Percentiles rank a stretch among this genome's conserved stretches.
Conservation (phyloP, 1,140 invertebrate genomes). For the Drosophila guanche region DNA sequence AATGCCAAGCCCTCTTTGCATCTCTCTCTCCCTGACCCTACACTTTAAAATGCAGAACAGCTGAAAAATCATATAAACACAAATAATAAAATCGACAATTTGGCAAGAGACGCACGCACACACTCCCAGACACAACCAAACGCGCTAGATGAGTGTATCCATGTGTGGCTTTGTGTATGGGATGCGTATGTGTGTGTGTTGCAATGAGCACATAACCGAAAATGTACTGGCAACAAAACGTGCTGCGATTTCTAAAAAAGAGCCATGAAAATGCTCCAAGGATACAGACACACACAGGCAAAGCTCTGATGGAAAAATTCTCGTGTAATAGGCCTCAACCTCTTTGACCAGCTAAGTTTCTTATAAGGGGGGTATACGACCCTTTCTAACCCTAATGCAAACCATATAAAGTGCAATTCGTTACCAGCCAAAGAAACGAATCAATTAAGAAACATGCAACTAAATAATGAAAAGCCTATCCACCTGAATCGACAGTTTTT, state of each 20-base stretch:
- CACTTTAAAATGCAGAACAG: constrained; percentile 82
- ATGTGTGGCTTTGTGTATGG: constrained; percentile 7
- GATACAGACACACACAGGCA: constrained; percentile 54
- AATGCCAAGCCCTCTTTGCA: background rate
- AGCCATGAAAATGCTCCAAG: constrained; percentile 39
- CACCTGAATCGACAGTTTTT: background rate
- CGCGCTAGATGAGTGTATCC: constrained; percentile 14
- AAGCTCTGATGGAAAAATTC: constrained; percentile 7
- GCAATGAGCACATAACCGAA: constrained; percentile 75
- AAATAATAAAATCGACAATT: constrained; percentile 83
- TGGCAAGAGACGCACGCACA: constrained; percentile 75
- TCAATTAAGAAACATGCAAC: constrained; percentile 6
- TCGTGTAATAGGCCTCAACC: constrained; percentile 34
- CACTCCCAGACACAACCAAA: constrained; percentile 32
- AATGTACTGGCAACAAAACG: constrained; percentile 81
- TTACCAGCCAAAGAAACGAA: constrained; percentile 16
- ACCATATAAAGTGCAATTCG: background rate
- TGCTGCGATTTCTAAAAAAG: constrained; percentile 71
- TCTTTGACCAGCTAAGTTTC: constrained; percentile 20
- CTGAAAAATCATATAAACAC: constrained; percentile 83
- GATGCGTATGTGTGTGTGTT: constrained; percentile 30
- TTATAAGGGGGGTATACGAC: background rate
- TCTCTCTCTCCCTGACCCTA: constrained; percentile 13
- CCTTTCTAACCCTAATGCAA: background rate
- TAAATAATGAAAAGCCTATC: background rate